These are phyloP conservation scores for Hypanus sabinus DNA, from an alignment of 2,113 vertebrate species.

Conservation along the genomic window DNA sequence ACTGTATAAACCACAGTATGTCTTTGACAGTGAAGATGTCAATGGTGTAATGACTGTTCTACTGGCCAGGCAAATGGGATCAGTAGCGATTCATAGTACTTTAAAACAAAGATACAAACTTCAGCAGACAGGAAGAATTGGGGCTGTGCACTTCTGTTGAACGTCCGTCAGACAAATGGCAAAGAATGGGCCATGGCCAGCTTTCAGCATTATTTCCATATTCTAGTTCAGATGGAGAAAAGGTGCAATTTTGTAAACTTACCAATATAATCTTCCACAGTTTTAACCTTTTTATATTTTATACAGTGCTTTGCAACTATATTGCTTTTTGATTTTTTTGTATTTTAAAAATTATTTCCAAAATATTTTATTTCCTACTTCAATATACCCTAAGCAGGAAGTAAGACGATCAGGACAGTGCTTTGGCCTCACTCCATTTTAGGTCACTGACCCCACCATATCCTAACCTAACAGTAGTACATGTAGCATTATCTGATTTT, in stretches of 20 bases:
- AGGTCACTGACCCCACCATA: conserved; percentile 74
- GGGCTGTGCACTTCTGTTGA: conserved; percentile 74
- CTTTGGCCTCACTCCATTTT: conserved; percentile 80
- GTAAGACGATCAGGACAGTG: conserved; percentile 79
- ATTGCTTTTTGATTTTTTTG: conserved; percentile 80
- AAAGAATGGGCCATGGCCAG: conserved; percentile 78
- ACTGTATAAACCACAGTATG: conserved; percentile 75
- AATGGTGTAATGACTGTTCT: conserved; percentile 83
- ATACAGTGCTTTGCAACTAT: conserved; percentile 90
- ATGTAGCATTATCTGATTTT: conserved; percentile 69
- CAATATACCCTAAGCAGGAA: conserved; percentile 79
- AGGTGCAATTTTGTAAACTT: conserved; percentile 88
- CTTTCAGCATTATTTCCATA: conserved; percentile 80
- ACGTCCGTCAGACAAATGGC: conserved; percentile 63
- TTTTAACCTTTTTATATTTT: conserved; percentile 86
- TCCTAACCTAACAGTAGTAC: conserved; percentile 80
- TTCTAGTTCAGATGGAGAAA: conserved; percentile 79
- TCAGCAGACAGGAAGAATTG: conserved; percentile 65
- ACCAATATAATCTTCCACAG: conserved; percentile 85
- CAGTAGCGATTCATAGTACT: conserved; percentile 75
- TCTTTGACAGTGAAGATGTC: conserved; percentile 83
- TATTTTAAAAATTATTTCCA: conserved; percentile 81
- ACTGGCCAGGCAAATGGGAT: conserved; percentile 77
- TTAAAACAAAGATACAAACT: conserved; percentile 75
- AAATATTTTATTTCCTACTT: conserved; percentile 76